A percentile compares a stretch with the other conserved stretches of the same genome.
Conservation (phyloP, 2,888 invertebrate species). For the Agriopis aurantiaria region DNA sequence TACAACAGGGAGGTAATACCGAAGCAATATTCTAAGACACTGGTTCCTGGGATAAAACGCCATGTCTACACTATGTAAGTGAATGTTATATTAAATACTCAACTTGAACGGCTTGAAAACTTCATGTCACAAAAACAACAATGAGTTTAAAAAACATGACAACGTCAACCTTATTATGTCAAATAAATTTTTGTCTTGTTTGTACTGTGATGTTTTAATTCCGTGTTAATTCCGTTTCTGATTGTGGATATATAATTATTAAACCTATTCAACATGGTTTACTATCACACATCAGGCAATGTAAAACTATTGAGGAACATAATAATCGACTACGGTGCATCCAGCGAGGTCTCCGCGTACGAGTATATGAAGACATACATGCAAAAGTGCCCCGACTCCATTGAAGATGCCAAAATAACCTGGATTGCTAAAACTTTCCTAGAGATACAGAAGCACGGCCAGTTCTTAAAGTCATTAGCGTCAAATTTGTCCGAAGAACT, state of each 20-base stretch:
- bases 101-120: background rate
- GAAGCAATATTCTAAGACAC: no score
- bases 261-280: slow-evolving; percentile 70
- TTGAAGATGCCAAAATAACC: slow-evolving; percentile 68
- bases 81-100: background rate
- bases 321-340: slow-evolving; percentile 62
- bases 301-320: slow-evolving; percentile 73
- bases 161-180: slow-evolving; percentile 1
- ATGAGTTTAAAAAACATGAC: background rate
- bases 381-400: slow-evolving; percentile 69
- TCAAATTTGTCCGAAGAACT: slow-evolving; percentile 64
- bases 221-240: slow-evolving; percentile 51
- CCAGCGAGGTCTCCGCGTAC: slow-evolving; percentile 64
- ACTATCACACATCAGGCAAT: slow-evolving; percentile 75
- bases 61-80: no score
- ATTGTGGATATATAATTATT: slow-evolving; percentile 46
- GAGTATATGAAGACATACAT: slow-evolving; percentile 77
- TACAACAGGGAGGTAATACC: no score
- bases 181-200: slow-evolving; percentile 45
- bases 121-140: background rate
- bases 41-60: no score
- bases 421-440: slow-evolving; percentile 77
- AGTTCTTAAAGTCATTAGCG: slow-evolving; percentile 65
- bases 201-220: slow-evolving; percentile 56
- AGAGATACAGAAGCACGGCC: slow-evolving; percentile 68